Conservation (phyloP, 2,888 invertebrate species). For the Gasteruption jaculator region DNA sequence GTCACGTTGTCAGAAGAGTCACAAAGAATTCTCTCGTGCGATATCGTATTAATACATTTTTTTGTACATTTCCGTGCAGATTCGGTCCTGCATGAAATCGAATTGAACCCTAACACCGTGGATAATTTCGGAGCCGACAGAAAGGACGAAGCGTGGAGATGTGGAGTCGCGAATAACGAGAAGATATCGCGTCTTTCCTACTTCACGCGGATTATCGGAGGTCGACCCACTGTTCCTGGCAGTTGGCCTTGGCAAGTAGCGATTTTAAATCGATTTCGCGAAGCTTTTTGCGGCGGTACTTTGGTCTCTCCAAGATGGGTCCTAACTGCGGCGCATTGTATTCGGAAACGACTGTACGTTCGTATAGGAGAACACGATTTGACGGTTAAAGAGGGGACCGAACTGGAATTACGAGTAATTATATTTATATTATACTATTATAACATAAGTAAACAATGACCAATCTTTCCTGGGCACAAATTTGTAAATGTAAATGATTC, state of each 20-base stretch:
- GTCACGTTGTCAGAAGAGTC: no score
- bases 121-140: conserved; percentile 32
- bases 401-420: conserved; percentile 68
- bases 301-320: conserved; percentile 79
- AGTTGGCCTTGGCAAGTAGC: conserved; percentile 97
- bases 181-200: conserved; percentile 40
- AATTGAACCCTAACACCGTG: conserved; percentile 37
- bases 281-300: conserved; percentile 87
- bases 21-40: no score
- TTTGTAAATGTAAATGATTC: no score
- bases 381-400: conserved; percentile 68
- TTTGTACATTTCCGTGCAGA: conserved; percentile 28
- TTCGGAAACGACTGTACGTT: conserved; percentile 71
- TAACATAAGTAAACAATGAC: neutral
- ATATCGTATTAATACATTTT: conserved; percentile 3
- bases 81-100: conserved; percentile 36
- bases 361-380: conserved; percentile 85
- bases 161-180: conserved; percentile 32
- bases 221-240: conserved; percentile 71
- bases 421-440: conserved; percentile 4
- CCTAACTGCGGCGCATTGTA: conserved; percentile 84
- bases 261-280: conserved; percentile 78
- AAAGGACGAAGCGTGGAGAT: conserved; percentile 38
- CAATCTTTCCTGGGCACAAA: no score
- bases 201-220: conserved; percentile 77